These are phyloP conservation scores for Andrena praecox DNA, from an alignment of 2,888 invertebrate genomes.

Conservation along the genomic window DNA sequence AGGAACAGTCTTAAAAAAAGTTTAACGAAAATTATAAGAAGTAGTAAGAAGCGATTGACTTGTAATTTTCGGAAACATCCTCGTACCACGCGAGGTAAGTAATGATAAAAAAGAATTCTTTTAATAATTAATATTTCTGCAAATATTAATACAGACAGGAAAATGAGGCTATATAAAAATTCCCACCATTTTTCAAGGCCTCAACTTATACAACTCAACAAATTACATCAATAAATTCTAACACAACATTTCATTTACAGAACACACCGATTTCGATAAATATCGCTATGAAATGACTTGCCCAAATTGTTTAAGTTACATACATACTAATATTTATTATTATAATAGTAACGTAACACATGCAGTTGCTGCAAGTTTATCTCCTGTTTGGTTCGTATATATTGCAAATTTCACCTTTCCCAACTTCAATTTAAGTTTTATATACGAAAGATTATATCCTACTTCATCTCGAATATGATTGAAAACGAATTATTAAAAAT, in stretches of 20 bases:
- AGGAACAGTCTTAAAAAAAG: neutral
- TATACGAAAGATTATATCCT: neutral
- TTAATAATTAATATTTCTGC: neutral
- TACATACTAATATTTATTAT: constrained; percentile 46
- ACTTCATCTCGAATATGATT: neutral
- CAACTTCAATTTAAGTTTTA: neutral
- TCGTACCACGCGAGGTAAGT: constrained; percentile 19
- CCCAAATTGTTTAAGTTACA: constrained; percentile 63
- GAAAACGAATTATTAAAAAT: neutral
- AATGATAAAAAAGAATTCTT: neutral
- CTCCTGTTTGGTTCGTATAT: constrained; percentile 47
- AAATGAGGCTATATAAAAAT: neutral
- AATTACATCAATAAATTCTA: neutral
- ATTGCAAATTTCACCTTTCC: neutral
- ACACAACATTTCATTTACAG: constrained; percentile 29
- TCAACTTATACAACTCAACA: too few species aligned
- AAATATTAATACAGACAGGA: neutral
- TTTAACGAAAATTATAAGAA: neutral
- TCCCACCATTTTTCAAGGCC: neutral
- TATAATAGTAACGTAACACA: constrained; percentile 50
- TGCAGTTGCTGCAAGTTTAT: constrained; percentile 38
- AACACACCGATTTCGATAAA: constrained; percentile 48
- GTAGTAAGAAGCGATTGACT: neutral
- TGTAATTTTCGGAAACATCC: constrained; percentile 1
- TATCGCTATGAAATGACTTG: constrained; percentile 51